phyloP scores from a whole-genome alignment of 2,888 invertebrate genomes.

The Zonitis immaculata region DNA sequence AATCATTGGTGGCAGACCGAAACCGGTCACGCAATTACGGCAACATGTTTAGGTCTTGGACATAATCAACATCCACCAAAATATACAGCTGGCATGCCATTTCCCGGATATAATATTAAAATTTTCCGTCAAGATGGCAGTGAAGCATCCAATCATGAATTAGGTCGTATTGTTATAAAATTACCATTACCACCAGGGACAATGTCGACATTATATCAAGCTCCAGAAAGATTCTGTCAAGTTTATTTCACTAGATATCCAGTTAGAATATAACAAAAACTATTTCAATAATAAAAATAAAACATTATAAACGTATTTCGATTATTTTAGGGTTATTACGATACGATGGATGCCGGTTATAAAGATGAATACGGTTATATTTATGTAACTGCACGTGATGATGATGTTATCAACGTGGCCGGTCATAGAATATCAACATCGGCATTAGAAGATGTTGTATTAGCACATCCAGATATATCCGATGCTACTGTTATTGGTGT shows the following conservation, averaged over 20 bases:
- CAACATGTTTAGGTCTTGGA: slow-evolving; percentile 74
- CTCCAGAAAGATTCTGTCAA: slow-evolving; percentile 73
- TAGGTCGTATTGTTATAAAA: slow-evolving; percentile 79
- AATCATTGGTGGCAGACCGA: slow-evolving; percentile 99
- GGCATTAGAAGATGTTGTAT: slow-evolving; percentile 83
- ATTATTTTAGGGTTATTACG: slow-evolving; percentile 71
- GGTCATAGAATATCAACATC: slow-evolving; percentile 88
- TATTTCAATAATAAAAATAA: neutral
- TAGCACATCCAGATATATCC: slow-evolving; percentile 78
- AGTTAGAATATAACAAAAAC: slow-evolving; percentile 49
- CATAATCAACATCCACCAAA: slow-evolving; percentile 67
- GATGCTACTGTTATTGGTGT: slow-evolving; percentile 90
- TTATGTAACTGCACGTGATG: slow-evolving; percentile 85
- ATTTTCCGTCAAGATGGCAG: slow-evolving; percentile 65
- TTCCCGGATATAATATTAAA: slow-evolving; percentile 79
- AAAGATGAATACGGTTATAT: slow-evolving; percentile 78
- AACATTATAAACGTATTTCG: neutral
- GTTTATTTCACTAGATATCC: slow-evolving; percentile 79
- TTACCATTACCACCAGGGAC: slow-evolving; percentile 87
- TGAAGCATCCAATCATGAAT: slow-evolving; percentile 64
- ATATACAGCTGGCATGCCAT: slow-evolving; percentile 75
- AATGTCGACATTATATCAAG: slow-evolving; percentile 75
- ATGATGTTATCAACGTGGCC: slow-evolving; percentile 94
- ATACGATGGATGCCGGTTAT: slow-evolving; percentile 94
- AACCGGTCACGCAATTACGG: slow-evolving; percentile 85